phyloP scores from a whole-genome alignment of 1,140 invertebrate genomes.

The Neodiprion virginianus region DNA sequence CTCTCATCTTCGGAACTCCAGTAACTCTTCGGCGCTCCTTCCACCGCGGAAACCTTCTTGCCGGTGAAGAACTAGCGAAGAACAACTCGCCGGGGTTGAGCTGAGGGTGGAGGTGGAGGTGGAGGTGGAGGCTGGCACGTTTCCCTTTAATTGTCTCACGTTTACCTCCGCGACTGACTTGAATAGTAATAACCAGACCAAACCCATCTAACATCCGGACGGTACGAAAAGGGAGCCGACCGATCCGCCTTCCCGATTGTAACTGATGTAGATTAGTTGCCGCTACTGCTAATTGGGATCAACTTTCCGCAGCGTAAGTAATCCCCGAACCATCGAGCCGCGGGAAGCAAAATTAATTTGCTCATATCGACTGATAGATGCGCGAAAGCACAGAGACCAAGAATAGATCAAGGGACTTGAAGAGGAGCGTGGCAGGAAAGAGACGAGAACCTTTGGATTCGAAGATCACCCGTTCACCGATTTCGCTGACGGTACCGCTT shows the following conservation, averaged over 20 bases:
- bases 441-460: no score
- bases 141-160: conserved; percentile 28
- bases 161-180: conserved; percentile 15
- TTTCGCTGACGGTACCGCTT: not conserved
- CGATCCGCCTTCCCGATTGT: no score
- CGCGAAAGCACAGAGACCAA: no score
- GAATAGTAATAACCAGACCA: conserved; percentile 17
- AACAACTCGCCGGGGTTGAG: conserved; percentile 26
- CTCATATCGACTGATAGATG: no score
- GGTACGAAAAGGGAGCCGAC: not conserved
- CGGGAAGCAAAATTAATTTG: no score
- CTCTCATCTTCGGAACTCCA: not conserved
- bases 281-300: not conserved
- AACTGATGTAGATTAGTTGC: not conserved
- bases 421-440: no score
- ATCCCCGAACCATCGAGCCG: not conserved
- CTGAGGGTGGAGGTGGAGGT: conserved; percentile 19
- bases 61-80: not conserved
- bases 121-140: conserved; percentile 8
- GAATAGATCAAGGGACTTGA: no score
- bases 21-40: not conserved
- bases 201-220: not conserved
- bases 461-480: not conserved
- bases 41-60: not conserved
- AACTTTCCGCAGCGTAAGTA: not conserved